Evolutionary conservation across 2,888 invertebrate species (phyloP).

Genomic region (Lasiommata megera): DNA sequence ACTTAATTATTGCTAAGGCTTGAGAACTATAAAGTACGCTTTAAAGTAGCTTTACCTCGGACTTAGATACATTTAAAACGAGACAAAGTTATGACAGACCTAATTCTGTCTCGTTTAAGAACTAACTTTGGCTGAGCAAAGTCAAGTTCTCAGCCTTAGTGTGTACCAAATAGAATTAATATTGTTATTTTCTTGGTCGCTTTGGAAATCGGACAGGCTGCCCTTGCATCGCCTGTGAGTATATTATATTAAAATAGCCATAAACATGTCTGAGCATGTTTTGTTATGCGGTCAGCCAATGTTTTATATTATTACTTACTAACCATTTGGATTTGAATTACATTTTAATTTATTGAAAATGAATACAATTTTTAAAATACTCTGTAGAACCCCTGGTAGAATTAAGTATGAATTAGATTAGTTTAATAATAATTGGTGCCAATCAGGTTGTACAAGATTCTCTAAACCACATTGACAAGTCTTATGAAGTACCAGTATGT

Average conservation of each 20-base stretch:
- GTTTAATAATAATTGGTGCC: background rate
- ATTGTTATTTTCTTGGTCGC: constrained; percentile 21
- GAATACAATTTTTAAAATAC: background rate
- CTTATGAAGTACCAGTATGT: too few relatives aligned
- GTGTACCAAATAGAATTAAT: constrained; percentile 9
- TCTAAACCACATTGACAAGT: too few relatives aligned
- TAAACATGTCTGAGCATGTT: constrained; percentile 21
- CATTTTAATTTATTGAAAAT: background rate
- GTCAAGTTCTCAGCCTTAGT: too few relatives aligned
- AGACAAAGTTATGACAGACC: too few relatives aligned
- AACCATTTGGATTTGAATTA: background rate
- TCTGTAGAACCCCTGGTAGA: constrained; percentile 20
- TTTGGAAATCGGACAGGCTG: constrained; percentile 27
- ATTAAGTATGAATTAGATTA: background rate
- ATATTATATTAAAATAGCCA: constrained; percentile 8
- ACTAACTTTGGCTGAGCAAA: too few relatives aligned
- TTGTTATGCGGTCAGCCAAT: constrained; percentile 1
- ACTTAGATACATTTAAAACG: too few relatives aligned
- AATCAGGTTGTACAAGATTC: too few relatives aligned
- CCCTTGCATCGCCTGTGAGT: constrained; percentile 29
- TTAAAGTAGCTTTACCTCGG: too few relatives aligned
- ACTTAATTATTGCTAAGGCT: background rate
- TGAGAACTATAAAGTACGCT: too few relatives aligned
- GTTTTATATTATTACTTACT: background rate
- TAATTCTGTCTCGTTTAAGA: too few relatives aligned